Evolutionary conservation across 92 coral and sea anemone genomes (phyloP), one percentile per base, ranked within the genome.

Genomic region (Scolanthus callimorphus): DNA sequence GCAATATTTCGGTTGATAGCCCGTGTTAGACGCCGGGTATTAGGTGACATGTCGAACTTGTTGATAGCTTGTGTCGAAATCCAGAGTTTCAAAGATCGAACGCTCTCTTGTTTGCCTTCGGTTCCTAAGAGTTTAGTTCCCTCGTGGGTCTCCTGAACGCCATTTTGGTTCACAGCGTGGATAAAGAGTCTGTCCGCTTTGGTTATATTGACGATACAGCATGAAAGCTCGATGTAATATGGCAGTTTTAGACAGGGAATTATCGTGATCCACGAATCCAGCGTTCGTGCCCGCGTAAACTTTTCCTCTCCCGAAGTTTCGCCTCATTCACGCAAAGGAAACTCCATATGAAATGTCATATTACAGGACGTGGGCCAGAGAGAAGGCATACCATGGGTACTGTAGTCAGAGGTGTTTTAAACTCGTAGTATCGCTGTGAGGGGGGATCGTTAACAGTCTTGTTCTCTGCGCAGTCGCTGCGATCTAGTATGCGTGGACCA

Each of bases 11-110:
- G 57, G 15, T 60, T 47, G 75, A 68, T 68, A 57, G 75, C 65
- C 56, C 56, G 55, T 65, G 58, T 27, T 25, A 43, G 56, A 57
- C 65, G 75, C 64, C 57, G 31, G 44, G 64, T 59, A 68, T 68
- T 68, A 60, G 63, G 19, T 68, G 58, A 68, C 75, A 20, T 20
- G 39, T 19, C 65, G 39, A 37, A 68, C 64, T 68, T 68, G 75
- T 68, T 68, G 75, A 68, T 68, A 68, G 75, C 75, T 68, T 13
- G 30, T 57, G 75, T 68, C 75, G 65, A 68, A 68, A 68, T 55
- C 57, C 75, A 53, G 58, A 60, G 44, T 68, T 55, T 31, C 75
- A n/a, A 61, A 51, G 75, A 68, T 68, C 75, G 75, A 68, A 68
- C 44, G 75, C 64, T 68, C 63, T 44, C 17, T 23, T 68, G 52